Evolutionary conservation across 1,140 invertebrate species (phyloP).

Genomic region (Diorhabda elongata): DNA sequence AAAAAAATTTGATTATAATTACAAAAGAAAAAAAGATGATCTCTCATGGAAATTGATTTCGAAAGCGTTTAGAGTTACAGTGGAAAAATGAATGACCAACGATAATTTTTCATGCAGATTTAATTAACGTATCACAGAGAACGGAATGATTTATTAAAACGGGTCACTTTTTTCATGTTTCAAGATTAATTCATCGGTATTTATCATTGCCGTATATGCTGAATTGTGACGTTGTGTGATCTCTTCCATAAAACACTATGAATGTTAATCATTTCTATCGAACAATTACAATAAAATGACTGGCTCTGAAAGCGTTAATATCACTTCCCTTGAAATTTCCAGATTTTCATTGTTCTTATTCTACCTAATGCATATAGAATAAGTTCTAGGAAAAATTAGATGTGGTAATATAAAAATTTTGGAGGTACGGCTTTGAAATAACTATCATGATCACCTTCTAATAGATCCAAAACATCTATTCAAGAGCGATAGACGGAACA

Average conservation of each 20-base stretch:
- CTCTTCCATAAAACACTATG: conserved; percentile 17
- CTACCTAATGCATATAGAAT: no score
- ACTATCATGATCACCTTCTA: no score
- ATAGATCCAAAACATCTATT: no score
- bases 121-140: neutral
- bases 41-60: no score
- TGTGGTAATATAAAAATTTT: no score
- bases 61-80: no score
- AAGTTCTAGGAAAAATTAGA: no score
- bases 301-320: conserved; percentile 22
- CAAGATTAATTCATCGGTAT: conserved; percentile 2
- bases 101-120: neutral
- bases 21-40: no score
- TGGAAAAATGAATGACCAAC: neutral
- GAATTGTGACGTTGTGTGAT: conserved; percentile 5
- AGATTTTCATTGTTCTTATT: no score
- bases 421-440: no score
- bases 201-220: conserved; percentile 2
- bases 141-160: neutral
- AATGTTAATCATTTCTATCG: conserved; percentile 26
- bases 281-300: conserved; percentile 24
- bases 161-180: conserved; percentile 1
- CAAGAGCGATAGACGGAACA: no score
- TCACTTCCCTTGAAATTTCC: neutral
- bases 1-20: no score